Evolutionary conservation across 2,888 invertebrate genomes (phyloP), one percentile per base, ranked within the genome.

Genomic region (Mamestra brassicae): DNA sequence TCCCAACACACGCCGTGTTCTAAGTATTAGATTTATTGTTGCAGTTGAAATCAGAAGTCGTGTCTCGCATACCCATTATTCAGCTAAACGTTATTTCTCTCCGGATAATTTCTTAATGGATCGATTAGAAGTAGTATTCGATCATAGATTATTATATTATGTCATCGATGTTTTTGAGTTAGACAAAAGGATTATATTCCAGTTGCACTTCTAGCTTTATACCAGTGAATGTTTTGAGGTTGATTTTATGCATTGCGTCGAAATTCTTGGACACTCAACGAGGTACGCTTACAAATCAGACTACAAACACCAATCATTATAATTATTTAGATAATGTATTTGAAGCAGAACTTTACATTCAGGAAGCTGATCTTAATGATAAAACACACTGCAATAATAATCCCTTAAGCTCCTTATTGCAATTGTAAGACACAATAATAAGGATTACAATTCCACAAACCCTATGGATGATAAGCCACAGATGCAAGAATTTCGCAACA

Each of bases 41-140:
- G 89, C 90, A 89, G 89, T 88, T 85, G 86, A 89, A 89, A 89
- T 89, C 89, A 90, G 89, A 85, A 92, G 92, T 93, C 92, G 90
- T 92, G 93, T 88, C 90, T 88, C 85, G 86, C 84, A 76, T 87
- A 87, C 83, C 84, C 80, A 88, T 90, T 88, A 89, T 88, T 90
- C 79, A 88, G 85, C 64, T 84, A 86, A 87, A 83, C 74, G 73
- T 85, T 85, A 87, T 87, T 87, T 87, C 85, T 81, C 79, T 82
- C 80, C 83, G 78, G 82, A 87, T 85, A 77, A 76, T 80, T 84
- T 77, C 67, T 77, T 82, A 82, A 87, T 80, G 79, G 72, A 84
- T 81, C 71, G 65, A 78, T 87, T 76, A 77, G 57, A 78, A 78
- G 76, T 80, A 78, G 76, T 80, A 85, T 83, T 84, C 55, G 38